Evolutionary conservation across 1,140 invertebrate genomes (phyloP).

Genomic region (Rhopalosiphum padi): DNA sequence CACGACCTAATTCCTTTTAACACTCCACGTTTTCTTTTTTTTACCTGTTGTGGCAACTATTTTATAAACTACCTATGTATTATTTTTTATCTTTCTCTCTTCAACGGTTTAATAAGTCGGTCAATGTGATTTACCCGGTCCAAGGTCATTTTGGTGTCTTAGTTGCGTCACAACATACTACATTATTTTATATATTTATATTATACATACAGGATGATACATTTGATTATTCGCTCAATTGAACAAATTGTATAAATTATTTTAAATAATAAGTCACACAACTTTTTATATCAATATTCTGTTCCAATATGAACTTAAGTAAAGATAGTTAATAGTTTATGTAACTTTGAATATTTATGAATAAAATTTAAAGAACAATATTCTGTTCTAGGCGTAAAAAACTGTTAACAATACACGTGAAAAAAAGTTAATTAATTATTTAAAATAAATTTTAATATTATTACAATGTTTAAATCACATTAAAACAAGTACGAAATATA

Average conservation of each 20-base stretch:
- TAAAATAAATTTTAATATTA: neutral
- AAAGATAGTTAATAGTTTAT: neutral
- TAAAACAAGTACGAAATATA: neutral
- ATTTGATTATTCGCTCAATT: neutral
- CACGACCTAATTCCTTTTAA: neutral
- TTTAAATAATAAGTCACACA: neutral
- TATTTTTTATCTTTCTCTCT: slow-evolving; percentile 43
- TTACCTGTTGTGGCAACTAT: slow-evolving; percentile 1
- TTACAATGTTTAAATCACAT: neutral
- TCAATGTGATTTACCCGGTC: slow-evolving; percentile 52
- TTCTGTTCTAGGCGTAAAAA: neutral
- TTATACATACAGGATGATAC: neutral
- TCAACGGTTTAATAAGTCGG: slow-evolving; percentile 46
- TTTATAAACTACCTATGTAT: neutral
- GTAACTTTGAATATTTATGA: neutral
- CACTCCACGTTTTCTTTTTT: neutral
- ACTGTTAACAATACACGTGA: neutral
- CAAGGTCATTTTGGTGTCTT: slow-evolving; percentile 32
- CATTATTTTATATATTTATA: neutral
- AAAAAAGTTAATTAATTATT: neutral
- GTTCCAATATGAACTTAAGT: neutral
- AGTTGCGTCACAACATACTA: neutral
- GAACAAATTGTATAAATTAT: neutral
- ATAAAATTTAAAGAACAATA: too few species aligned
- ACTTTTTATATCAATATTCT: neutral